These are phyloP conservation scores for Abramis brama DNA, from an alignment of 2,113 vertebrate genomes.

Conservation along the genomic window DNA sequence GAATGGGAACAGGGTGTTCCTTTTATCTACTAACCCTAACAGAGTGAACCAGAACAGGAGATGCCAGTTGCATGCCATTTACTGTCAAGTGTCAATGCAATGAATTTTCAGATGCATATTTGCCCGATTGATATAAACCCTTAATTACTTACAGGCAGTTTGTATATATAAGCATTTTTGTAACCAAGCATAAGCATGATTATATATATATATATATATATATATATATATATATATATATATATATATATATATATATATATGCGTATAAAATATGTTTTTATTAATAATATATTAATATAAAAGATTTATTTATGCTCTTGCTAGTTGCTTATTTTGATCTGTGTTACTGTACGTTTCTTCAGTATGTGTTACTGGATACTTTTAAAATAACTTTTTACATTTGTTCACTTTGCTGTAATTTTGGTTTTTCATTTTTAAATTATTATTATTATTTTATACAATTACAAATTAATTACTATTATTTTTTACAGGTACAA, in stretches of 20 bases:
- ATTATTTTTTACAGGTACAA: not conserved
- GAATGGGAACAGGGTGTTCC: not conserved
- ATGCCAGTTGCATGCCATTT: not conserved
- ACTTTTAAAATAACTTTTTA: not conserved
- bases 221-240: too few species aligned
- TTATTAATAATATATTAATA: too few species aligned
- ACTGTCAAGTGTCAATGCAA: not conserved
- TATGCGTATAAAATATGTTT: too few species aligned
- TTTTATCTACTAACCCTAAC: not conserved
- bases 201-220: too few species aligned
- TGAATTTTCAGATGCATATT: too few species aligned
- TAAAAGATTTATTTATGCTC: too few species aligned
- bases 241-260: too few species aligned
- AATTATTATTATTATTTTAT: too few species aligned
- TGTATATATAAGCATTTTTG: too few species aligned
- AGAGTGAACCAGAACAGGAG: conserved; percentile 3
- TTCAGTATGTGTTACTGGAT: not conserved
- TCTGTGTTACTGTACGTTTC: not conserved
- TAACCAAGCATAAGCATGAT: too few species aligned
- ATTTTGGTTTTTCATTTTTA: not conserved
- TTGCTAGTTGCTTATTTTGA: not conserved
- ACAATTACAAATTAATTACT: not conserved
- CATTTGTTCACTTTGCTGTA: not conserved
- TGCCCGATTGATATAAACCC: not conserved
- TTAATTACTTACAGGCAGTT: too few species aligned